Conservation (phyloP, 2,797 vertebrate species). For the Pempheris klunzingeri region DNA sequence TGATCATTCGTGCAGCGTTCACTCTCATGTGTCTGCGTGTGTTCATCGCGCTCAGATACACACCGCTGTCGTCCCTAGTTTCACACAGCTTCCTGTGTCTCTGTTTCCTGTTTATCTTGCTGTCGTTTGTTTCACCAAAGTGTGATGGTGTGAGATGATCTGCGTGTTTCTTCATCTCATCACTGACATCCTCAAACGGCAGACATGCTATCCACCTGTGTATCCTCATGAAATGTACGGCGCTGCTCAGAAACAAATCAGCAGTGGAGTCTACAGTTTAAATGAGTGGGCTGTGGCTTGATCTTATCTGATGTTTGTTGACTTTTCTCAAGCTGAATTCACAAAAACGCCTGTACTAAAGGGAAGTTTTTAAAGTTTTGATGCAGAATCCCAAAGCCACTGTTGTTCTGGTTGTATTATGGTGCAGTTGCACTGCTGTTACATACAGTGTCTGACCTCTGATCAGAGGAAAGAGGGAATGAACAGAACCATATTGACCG, state of each 20-base stretch:
- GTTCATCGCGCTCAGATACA: slow-evolving; percentile 73
- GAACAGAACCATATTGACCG: slow-evolving; percentile 16
- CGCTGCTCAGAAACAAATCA: background rate
- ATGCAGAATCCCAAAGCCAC: slow-evolving; percentile 16
- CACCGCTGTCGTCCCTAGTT: slow-evolving; percentile 82
- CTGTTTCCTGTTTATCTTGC: slow-evolving; percentile 90
- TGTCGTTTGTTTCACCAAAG: slow-evolving; percentile 85
- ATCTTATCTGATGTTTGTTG: slow-evolving; percentile 21
- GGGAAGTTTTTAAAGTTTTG: slow-evolving; percentile 35
- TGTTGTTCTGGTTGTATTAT: background rate
- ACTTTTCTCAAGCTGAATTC: slow-evolving; percentile 13
- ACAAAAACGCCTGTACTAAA: slow-evolving; percentile 12
- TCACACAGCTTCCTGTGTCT: slow-evolving; percentile 87
- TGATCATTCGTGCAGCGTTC: background rate
- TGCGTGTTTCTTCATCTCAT: slow-evolving; percentile 72
- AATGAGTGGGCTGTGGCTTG: background rate
- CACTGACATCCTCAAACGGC: slow-evolving; percentile 46
- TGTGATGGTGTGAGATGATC: slow-evolving; percentile 82
- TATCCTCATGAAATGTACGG: background rate
- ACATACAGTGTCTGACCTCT: background rate
- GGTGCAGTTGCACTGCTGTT: slow-evolving; percentile 8
- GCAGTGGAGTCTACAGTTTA: background rate
- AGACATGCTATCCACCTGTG: slow-evolving; percentile 42
- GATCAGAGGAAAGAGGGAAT: slow-evolving; percentile 14
- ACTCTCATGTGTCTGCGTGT: slow-evolving; percentile 25